These are phyloP conservation scores for Campaea margaritaria DNA, from an alignment of 2,888 invertebrate genomes.

Conservation along the genomic window DNA sequence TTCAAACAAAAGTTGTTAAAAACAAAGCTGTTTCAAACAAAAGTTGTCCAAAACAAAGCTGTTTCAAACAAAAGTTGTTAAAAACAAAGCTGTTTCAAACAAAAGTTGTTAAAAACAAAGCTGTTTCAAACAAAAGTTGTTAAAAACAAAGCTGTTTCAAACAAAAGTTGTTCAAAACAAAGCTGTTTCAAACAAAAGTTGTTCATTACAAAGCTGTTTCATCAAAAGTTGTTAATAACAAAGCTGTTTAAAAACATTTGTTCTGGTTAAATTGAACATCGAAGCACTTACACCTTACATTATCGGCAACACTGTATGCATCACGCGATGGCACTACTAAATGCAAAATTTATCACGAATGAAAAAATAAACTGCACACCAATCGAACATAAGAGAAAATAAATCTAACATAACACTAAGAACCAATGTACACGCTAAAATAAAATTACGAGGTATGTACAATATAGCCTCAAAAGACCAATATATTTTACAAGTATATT, in stretches of 20 bases:
- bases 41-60: no score
- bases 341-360: conserved; percentile 78
- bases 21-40: no score
- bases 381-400: conserved; percentile 48
- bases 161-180: no score
- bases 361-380: conserved; percentile 51
- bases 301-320: conserved; percentile 60
- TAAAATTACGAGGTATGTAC: conserved; percentile 77
- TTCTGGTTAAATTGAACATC: conserved; percentile 1
- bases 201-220: no score
- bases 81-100: neutral
- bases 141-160: no score
- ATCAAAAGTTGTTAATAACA: no score
- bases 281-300: conserved; percentile 25
- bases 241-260: no score
- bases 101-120: neutral
- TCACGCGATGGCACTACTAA: conserved; percentile 75
- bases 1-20: no score
- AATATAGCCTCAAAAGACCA: conserved; percentile 78
- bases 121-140: no score
- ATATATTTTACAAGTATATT: conserved; percentile 58
- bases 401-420: conserved; percentile 46
- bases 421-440: conserved; percentile 51
- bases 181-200: no score
- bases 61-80: neutral